These are phyloP conservation scores for Guaruba guarouba DNA, from an alignment of 2,113 vertebrate species.

Conservation along the genomic window DNA sequence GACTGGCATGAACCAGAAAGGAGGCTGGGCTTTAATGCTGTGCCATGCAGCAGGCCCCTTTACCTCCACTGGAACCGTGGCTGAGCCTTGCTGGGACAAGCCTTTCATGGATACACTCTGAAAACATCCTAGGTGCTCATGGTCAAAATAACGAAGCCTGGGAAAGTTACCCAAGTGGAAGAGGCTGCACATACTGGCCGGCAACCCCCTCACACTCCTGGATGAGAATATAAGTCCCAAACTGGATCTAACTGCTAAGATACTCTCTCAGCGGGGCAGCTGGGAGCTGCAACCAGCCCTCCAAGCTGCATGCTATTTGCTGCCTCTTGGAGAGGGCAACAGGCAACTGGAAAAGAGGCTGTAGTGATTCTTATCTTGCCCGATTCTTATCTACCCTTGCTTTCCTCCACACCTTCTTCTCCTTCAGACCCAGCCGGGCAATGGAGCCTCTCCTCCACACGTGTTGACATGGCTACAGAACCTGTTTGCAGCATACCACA, in stretches of 20 bases:
- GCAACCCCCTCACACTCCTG: neutral
- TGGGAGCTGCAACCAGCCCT: conserved; percentile 25
- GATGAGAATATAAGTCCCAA: conserved; percentile 29
- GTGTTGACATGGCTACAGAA: conserved; percentile 34
- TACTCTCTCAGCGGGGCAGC: conserved; percentile 12
- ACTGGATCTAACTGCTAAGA: neutral
- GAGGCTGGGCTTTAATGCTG: neutral
- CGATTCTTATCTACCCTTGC: neutral
- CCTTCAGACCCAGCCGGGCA: neutral
- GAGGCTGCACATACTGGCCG: neutral
- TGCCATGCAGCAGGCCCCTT: neutral
- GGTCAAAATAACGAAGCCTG: neutral
- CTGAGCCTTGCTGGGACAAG: neutral
- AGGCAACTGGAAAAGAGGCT: conserved; percentile 3
- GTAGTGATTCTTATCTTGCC: conserved; percentile 8
- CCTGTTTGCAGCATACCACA: conserved; percentile 40
- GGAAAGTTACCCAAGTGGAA: neutral
- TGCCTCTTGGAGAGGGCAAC: neutral
- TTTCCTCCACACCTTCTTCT: conserved; percentile 9
- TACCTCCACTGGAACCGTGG: neutral
- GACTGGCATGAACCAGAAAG: neutral
- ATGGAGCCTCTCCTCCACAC: neutral
- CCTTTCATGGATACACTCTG: accelerated
- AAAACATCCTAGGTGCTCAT: neutral
- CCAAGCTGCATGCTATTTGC: neutral